Evolutionary conservation across 2,888 invertebrate species (phyloP), one percentile per base, ranked within the genome.

Genomic region (Myopa tessellatipennis): DNA sequence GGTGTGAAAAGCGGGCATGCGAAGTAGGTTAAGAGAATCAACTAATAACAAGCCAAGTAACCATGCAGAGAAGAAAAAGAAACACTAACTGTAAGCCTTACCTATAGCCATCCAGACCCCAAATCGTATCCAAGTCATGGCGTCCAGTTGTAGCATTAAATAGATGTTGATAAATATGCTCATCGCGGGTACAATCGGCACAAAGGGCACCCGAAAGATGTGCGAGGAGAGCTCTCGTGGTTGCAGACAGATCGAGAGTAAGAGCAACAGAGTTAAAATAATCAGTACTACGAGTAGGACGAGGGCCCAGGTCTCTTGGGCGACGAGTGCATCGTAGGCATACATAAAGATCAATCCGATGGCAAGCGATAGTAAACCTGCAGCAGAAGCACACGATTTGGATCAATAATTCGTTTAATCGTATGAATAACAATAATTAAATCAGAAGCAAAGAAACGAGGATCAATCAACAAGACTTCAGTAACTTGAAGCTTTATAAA

Each of bases 161-260:
- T 96, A 95, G 77, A 96, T 91, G 85, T 97, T 97, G 68, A 95
- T 91, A 83, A 96, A 92, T 82, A 96, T 94, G 87, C 96, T 96
- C 61, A 95, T 85, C 68, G 93, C 93, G 0, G 97, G 97, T 76
- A 96, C 88, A 10, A 95, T 87, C 0, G 97, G 97, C 0, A 97
- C 95, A 18, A 94, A 89, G 0, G 97, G 97, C 8, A 96, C 95
- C 93, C 96, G 89, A 75, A 89, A 89, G 40, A 84, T 82, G 14
- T 84, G 79, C 50, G 84, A 81, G 4, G 82, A 75, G 0, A 81
- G 65, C 80, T 89, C 88, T 12, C 84, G 82, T 4, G 89, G 89
- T 76, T 89, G 89, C 14, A 88, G 76, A 6, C 86, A 86, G 77
- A 88, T 89, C 14, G 85, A 82, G 10, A 87, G 52, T 8, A 88